Conservation (phyloP, 2,113 vertebrate species). For the Colaptes auratus region DNA sequence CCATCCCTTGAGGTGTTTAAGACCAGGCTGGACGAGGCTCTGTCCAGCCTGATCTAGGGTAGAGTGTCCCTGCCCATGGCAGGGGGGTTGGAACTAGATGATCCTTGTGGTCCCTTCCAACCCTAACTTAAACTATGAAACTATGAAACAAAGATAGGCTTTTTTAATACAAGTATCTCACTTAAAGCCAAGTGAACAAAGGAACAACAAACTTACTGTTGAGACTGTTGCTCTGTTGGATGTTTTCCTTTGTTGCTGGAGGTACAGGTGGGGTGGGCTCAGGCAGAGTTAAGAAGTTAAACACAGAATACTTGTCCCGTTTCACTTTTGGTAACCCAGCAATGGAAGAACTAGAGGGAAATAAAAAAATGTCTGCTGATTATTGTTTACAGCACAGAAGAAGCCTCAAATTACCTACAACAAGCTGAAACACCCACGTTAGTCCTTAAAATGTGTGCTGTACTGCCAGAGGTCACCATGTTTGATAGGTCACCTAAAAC, state of each 20-base stretch:
- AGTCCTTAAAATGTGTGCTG: background rate
- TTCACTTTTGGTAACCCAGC: conserved; percentile 92
- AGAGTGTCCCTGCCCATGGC: no score
- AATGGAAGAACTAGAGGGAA: conserved; percentile 79
- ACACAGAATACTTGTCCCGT: conserved; percentile 95
- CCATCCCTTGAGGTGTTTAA: no score
- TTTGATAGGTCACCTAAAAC: background rate
- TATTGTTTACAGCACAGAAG: background rate
- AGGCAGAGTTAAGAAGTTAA: conserved; percentile 89
- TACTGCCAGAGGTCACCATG: background rate
- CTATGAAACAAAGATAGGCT: background rate
- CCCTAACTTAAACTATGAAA: no score
- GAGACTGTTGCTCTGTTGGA: background rate
- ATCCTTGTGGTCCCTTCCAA: no score
- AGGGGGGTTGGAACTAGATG: no score
- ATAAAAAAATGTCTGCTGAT: background rate
- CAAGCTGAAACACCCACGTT: background rate
- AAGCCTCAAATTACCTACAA: background rate
- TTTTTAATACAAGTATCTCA: background rate
- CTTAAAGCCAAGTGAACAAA: background rate
- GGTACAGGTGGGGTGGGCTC: conserved; percentile 65
- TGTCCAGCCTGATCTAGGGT: no score
- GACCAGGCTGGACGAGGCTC: no score
- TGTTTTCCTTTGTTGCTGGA: conserved; percentile 26
- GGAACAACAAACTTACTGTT: conserved; percentile 72